phyloP scores from a whole-genome alignment of 2,888 invertebrate species.

The Lamproptera curius region DNA sequence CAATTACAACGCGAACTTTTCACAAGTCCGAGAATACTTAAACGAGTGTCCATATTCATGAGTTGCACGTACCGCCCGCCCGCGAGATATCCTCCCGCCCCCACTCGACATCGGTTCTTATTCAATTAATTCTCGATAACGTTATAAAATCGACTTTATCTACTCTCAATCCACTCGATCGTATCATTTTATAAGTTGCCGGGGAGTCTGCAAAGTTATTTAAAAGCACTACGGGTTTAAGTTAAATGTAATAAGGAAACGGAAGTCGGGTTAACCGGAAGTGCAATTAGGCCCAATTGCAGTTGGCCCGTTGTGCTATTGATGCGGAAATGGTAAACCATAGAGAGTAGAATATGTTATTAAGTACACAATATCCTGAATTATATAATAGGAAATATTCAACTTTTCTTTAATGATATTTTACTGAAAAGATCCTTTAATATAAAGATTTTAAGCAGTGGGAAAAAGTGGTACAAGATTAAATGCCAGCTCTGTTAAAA shows the following conservation, averaged over 20 bases:
- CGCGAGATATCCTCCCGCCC: conserved; percentile 33
- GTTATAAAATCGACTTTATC: conserved; percentile 33
- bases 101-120: conserved; percentile 57
- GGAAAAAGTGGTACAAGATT: no score
- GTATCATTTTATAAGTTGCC: conserved; percentile 31
- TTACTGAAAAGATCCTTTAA: no score
- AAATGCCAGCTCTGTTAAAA: no score
- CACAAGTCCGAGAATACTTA: conserved; percentile 55
- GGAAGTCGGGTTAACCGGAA: not conserved
- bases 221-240: conserved; percentile 33
- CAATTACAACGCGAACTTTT: conserved; percentile 54
- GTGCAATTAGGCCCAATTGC: not conserved
- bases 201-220: conserved; percentile 38
- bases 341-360: not conserved
- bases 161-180: conserved; percentile 30
- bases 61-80: conserved; percentile 28
- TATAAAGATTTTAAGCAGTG: no score
- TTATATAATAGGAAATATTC: not conserved
- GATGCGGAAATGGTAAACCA: no score
- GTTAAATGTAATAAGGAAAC: conserved; percentile 19
- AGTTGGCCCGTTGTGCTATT: not conserved
- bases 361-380: not conserved
- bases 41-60: conserved; percentile 67
- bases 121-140: conserved; percentile 70
- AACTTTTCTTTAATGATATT: no score